These are phyloP conservation scores for Cephus rjabovi DNA, from an alignment of 2,888 invertebrate species.

Conservation along the genomic window DNA sequence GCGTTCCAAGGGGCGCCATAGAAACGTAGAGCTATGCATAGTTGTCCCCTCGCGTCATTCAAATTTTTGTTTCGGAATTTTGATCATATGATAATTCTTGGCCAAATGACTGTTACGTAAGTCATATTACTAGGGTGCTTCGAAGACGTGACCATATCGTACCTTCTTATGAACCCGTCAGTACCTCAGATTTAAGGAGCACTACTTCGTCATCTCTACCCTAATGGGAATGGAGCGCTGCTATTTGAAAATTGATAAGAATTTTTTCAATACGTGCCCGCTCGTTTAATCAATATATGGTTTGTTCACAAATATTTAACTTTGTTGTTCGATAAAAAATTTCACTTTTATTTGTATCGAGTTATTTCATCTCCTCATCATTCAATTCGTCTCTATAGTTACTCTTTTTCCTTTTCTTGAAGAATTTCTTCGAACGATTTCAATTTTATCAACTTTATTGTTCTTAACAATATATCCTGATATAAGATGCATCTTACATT, in stretches of 20 bases:
- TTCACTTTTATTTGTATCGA: not conserved
- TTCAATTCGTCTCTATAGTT: too few relatives aligned
- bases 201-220: not conserved
- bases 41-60: constrained; percentile 28
- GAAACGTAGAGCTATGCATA: constrained; percentile 27
- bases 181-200: not conserved
- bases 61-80: constrained; percentile 44
- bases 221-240: not conserved
- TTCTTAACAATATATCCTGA: too few relatives aligned
- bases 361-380: too few relatives aligned
- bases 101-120: constrained; percentile 9
- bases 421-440: too few relatives aligned
- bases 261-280: not conserved
- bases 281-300: not conserved
- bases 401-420: too few relatives aligned
- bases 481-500: too few relatives aligned
- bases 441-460: too few relatives aligned
- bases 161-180: too few relatives aligned
- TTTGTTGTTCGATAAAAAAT: not conserved
- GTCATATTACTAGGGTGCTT: not conserved
- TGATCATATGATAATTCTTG: constrained; percentile 31
- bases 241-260: not conserved
- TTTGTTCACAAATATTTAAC: not conserved
- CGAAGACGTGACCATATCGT: too few relatives aligned
- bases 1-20: constrained; percentile 50